Percentiles rank a stretch among this genome's conserved stretches.
Evolutionary conservation across 2,888 invertebrate species (phyloP).

Genomic region (Listrodromus nycthemerus): DNA sequence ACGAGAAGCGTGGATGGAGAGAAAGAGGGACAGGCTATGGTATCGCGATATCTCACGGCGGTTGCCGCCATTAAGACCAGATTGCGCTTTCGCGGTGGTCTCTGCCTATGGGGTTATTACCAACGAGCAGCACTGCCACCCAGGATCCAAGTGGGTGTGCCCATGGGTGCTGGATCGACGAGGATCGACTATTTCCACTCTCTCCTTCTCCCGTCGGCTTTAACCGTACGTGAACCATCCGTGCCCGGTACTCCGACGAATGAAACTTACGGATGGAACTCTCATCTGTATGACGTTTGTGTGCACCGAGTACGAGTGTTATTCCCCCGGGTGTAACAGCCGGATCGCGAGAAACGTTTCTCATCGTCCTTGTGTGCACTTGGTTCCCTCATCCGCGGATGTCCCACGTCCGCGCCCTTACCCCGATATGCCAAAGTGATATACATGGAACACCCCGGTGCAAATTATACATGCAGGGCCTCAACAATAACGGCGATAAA

Average conservation of each 20-base stretch:
- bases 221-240: background rate
- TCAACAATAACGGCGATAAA: no score
- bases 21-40: constrained; percentile 40
- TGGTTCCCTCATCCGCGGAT: constrained; percentile 19
- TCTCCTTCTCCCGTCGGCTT: constrained; percentile 15
- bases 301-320: constrained; percentile 44
- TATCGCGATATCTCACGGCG: constrained; percentile 76
- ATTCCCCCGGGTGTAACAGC: constrained; percentile 44
- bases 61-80: constrained; percentile 78
- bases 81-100: constrained; percentile 81
- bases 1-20: constrained; percentile 41
- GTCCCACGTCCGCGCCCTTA: constrained; percentile 13
- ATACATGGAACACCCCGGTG: background rate
- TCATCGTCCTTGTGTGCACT: background rate
- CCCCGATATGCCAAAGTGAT: constrained; percentile 25
- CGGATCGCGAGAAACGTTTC: background rate
- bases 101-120: constrained; percentile 78
- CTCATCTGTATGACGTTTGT: constrained; percentile 34
- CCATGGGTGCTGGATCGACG: constrained; percentile 55
- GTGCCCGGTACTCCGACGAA: background rate
- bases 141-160: constrained; percentile 79
- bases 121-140: constrained; percentile 76
- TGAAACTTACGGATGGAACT: constrained; percentile 34
- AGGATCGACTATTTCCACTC: constrained; percentile 47
- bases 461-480: no score